These are phyloP conservation scores for Maniola hyperantus DNA, from an alignment of 2,888 invertebrate genomes.

Conservation along the genomic window DNA sequence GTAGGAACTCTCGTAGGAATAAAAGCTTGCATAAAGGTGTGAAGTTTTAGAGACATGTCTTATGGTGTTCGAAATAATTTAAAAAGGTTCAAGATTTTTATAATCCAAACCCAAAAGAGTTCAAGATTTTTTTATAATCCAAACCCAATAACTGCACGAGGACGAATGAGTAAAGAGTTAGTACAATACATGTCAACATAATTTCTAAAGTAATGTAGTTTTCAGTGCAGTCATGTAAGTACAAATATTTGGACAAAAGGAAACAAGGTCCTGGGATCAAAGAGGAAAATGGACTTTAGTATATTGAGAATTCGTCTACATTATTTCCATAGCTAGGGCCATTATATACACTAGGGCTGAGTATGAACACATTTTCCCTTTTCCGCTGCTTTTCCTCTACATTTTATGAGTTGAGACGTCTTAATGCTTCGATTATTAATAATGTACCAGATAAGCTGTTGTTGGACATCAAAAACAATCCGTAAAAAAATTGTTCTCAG, in stretches of 20 bases:
- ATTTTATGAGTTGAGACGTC: neutral
- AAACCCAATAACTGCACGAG: neutral
- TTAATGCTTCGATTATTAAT: too few relatives aligned
- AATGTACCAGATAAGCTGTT: too few relatives aligned
- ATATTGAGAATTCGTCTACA: neutral
- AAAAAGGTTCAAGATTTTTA: neutral
- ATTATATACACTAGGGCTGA: too few relatives aligned
- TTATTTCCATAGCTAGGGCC: too few relatives aligned
- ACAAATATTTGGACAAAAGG: neutral
- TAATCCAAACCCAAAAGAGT: neutral
- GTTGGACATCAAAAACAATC: too few relatives aligned
- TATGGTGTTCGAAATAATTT: neutral
- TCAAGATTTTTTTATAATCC: neutral
- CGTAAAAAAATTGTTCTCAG: too few relatives aligned
- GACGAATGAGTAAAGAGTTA: neutral
- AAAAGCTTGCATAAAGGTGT: slow-evolving; percentile 1
- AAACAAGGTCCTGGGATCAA: neutral
- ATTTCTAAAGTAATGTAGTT: neutral
- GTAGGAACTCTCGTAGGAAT: slow-evolving; percentile 13
- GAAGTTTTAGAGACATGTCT: neutral
- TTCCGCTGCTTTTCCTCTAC: neutral
- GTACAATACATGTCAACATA: neutral
- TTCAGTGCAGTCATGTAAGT: neutral
- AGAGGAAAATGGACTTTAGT: neutral
- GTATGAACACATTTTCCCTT: too few relatives aligned